A percentile compares a stretch with the other conserved stretches of the same genome.
Evolutionary conservation across 2,797 vertebrate species (phyloP).

Genomic region (Bovichtus diacanthus): DNA sequence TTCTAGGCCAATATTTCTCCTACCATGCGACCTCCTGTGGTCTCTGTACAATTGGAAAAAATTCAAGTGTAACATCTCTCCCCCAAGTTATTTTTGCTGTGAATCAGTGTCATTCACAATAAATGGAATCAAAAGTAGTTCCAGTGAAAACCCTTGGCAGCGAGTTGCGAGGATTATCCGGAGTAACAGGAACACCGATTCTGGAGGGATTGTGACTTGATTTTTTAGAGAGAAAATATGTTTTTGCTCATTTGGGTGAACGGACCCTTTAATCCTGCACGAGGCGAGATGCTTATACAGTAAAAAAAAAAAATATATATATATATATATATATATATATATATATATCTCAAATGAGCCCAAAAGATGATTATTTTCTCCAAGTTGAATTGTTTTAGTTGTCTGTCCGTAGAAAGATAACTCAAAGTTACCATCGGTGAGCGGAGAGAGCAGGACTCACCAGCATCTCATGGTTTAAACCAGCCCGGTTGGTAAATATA

Average conservation of each 20-base stretch:
- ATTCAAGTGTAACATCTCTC: not conserved
- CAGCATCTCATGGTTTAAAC: not conserved
- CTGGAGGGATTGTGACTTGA: not conserved
- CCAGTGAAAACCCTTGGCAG: too few relatives aligned
- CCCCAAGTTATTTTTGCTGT: not conserved
- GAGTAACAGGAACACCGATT: not conserved
- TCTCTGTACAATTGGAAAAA: not conserved
- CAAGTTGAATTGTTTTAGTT: not conserved
- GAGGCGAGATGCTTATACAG: not conserved
- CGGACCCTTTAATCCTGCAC: conserved; percentile 9
- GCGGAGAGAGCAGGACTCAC: conserved; percentile 3
- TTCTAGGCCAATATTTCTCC: not conserved
- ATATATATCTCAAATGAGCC: not conserved
- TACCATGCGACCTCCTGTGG: not conserved
- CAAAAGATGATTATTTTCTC: too few relatives aligned
- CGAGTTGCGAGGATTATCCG: not conserved
- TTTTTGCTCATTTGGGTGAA: not conserved
- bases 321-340: too few relatives aligned
- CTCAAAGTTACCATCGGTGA: not conserved
- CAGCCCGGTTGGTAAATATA: not conserved
- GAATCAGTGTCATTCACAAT: not conserved
- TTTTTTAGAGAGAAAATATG: not conserved
- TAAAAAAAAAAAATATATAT: too few relatives aligned
- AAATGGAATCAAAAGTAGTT: too few relatives aligned
- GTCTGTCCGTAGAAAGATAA: not conserved